Base-by-base conservation (phyloP, 2,888 invertebrate species). In the Molorchus minor region DNA sequence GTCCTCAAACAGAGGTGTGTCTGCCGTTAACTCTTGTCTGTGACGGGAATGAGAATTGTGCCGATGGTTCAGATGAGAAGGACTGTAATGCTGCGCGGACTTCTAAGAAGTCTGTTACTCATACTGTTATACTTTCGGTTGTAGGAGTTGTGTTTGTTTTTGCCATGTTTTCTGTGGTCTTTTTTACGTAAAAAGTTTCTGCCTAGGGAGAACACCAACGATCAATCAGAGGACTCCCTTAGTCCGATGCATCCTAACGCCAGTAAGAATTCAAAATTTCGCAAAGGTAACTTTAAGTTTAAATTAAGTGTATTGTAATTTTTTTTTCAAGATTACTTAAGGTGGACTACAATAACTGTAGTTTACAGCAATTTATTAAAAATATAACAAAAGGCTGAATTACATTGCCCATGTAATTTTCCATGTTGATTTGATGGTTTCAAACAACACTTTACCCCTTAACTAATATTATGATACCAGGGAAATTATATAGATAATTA, bases 21-120 rank as follows among this genome's bases (percentile, higher is more conserved):
- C 86, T 94, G 15, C 84, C 90, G 0, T 81, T 85, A 1, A 81
- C 84, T 0, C 79, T 86, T 4, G 81, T 93, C 0, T 94, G 94
- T 72, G 92, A 94, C 78, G 89, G 90, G 0, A 87, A 86, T 79
- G 86, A 86, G 7, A 87, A 94, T 75, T 94, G 94, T 76, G 87
- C 87, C 1, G 93, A 94, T 80, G 92, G 91, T 1, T 86, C 90
- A 0, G 94, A 94, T 77, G 94, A 94, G 77, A 82, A 85, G 3
- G 83, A 86, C 1, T 84, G 87, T 1, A 84, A 86, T 2, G 92
- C 92, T 71, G 81, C 82, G 10, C 81, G 80, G n/a, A 79, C 82
- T 4, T 82, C 83, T 62, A 83, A 75, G 66, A 63, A 64, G 35
- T 61, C 68, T 65, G 83, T 87, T 55, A 83, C 87, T 21, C 80